phyloP scores from a whole-genome alignment of 2,113 vertebrate genomes.

The Colistium nudipinnis region DNA sequence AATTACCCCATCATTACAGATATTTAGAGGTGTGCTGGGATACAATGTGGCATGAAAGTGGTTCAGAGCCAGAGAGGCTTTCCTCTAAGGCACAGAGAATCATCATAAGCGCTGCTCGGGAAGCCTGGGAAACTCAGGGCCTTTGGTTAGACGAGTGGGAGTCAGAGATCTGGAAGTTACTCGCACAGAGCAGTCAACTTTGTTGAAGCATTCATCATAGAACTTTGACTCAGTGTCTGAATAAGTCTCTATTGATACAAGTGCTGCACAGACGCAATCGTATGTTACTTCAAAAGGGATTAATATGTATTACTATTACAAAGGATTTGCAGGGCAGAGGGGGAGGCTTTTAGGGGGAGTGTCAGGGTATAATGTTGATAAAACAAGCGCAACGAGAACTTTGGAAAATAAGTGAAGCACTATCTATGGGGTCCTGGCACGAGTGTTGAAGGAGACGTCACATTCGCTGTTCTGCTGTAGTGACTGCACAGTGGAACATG shows the following conservation, averaged over 20 bases:
- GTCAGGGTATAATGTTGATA: too few relatives aligned
- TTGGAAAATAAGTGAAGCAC: too few relatives aligned
- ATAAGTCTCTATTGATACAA: conserved; percentile 18
- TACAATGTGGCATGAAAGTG: conserved; percentile 65
- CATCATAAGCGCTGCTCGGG: conserved; percentile 20
- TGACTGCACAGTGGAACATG: too few relatives aligned
- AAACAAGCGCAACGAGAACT: too few relatives aligned
- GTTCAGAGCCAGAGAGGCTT: conserved; percentile 31
- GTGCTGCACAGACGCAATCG: conserved; percentile 8
- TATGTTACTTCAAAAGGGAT: neutral
- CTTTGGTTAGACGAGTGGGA: conserved; percentile 48
- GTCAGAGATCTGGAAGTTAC: conserved; percentile 44
- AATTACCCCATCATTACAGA: conserved; percentile 63
- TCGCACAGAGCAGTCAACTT: conserved; percentile 18
- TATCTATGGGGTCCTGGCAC: too few relatives aligned
- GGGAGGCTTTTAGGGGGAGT: neutral
- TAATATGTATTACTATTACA: neutral
- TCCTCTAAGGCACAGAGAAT: conserved; percentile 35
- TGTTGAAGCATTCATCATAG: conserved; percentile 22
- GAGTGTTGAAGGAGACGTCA: too few relatives aligned
- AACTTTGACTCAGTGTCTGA: conserved; percentile 39
- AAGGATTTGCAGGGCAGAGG: neutral
- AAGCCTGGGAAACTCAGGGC: conserved; percentile 24
- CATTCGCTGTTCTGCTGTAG: too few relatives aligned
- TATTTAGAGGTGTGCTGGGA: conserved; percentile 54